A percentile compares a stretch with the other conserved stretches of the same genome.
phyloP scores from a whole-genome alignment of 2,888 invertebrate species.

The Sarcophaga variegata region DNA sequence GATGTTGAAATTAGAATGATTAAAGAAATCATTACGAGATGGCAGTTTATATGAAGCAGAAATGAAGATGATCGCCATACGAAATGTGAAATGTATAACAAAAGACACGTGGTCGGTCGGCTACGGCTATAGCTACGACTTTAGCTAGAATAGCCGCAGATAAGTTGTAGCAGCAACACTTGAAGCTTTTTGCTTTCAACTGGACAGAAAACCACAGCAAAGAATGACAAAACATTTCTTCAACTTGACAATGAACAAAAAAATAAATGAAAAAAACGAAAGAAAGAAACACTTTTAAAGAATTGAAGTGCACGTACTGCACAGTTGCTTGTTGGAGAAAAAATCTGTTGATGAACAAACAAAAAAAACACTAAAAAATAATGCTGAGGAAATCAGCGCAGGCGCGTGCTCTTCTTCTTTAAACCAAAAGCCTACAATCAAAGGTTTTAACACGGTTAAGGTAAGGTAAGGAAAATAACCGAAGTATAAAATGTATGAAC shows the following conservation, averaged over 20 bases:
- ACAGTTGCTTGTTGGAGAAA: not conserved
- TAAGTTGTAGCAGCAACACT: constrained; percentile 31
- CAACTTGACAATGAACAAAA: constrained; percentile 21
- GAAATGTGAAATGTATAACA: constrained; percentile 43
- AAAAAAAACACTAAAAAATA: not conserved
- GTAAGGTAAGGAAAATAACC: constrained; percentile 55
- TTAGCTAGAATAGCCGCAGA: too few relatives aligned
- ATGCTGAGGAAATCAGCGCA: constrained; percentile 4
- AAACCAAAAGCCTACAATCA: constrained; percentile 52
- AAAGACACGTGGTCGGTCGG: constrained; percentile 64
- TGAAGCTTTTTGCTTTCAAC: constrained; percentile 38
- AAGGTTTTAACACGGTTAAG: constrained; percentile 60
- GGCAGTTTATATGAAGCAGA: constrained; percentile 12
- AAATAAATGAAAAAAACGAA: not conserved
- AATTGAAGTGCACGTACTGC: constrained; percentile 56
- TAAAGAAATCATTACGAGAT: constrained; percentile 61
- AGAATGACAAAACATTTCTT: constrained; percentile 68
- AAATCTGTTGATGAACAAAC: not conserved
- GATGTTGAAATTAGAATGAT: constrained; percentile 62
- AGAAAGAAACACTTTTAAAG: constrained; percentile 13
- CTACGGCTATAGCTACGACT: not conserved
- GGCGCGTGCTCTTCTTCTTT: constrained; percentile 54
- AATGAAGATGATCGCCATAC: constrained; percentile 7
- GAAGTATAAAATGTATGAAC: constrained; percentile 22
- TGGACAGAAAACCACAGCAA: not conserved